Evolutionary conservation across 2,888 invertebrate genomes (phyloP).

Genomic region (Tetrapedia diversipes): DNA sequence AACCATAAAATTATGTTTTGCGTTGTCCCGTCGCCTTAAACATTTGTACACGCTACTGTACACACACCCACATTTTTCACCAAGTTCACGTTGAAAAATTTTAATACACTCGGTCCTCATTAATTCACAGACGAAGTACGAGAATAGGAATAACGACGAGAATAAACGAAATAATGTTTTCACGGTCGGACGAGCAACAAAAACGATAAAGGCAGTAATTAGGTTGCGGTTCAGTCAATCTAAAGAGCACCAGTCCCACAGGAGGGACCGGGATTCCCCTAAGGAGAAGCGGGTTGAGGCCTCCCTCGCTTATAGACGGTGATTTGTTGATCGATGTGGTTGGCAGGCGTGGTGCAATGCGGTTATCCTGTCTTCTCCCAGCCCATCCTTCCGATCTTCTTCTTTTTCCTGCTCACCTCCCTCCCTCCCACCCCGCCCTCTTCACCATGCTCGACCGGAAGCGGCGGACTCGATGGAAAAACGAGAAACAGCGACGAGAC

Average conservation of each 20-base stretch:
- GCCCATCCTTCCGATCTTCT: conserved; percentile 33
- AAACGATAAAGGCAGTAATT: conserved; percentile 40
- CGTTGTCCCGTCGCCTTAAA: no score
- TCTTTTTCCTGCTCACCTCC: conserved; percentile 34
- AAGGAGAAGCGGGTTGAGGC: conserved; percentile 17
- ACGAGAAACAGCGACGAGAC: conserved; percentile 28
- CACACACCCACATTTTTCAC: no score
- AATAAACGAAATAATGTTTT: not conserved
- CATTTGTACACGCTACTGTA: no score
- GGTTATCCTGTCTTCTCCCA: conserved; percentile 58
- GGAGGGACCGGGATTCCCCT: not conserved
- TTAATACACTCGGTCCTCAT: no score
- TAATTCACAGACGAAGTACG: no score
- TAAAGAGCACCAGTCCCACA: conserved; percentile 6
- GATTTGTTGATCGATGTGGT: conserved; percentile 75
- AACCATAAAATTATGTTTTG: no score
- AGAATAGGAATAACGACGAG: no score
- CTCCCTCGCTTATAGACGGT: conserved; percentile 44
- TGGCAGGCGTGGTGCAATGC: conserved; percentile 67
- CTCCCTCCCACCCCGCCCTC: not conserved
- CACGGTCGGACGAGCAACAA: not conserved
- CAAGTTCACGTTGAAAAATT: no score
- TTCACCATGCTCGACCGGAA: no score
- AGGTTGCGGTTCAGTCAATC: conserved; percentile 32
- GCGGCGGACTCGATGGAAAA: conserved; percentile 17